Percentiles rank a stretch among this genome's conserved stretches.
These are phyloP conservation scores for Struthio camelus DNA, from an alignment of 2,113 vertebrate genomes.

Conservation along the genomic window DNA sequence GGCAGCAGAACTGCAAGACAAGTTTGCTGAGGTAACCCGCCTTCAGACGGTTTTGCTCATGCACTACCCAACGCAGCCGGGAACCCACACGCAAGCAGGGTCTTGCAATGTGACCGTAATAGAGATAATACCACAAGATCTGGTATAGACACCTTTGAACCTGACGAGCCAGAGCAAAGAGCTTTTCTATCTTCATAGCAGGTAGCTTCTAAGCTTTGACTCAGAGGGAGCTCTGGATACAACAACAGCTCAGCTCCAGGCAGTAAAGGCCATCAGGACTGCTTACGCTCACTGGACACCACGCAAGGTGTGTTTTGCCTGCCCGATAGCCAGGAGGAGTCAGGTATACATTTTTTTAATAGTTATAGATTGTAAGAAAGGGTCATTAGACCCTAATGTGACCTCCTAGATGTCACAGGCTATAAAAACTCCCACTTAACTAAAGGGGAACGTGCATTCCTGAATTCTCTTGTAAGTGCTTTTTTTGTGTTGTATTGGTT, in stretches of 20 bases:
- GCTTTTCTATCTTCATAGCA: not conserved
- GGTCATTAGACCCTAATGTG: not conserved
- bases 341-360: not conserved
- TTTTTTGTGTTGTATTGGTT: not conserved
- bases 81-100: not conserved
- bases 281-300: not conserved
- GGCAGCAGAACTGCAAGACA: not conserved
- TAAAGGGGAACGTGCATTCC: not conserved
- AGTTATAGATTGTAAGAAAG: not conserved
- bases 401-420: not conserved
- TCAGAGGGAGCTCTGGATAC: not conserved
- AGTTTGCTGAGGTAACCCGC: not conserved
- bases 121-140: not conserved
- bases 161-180: not conserved
- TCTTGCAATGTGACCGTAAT: not conserved
- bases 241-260: not conserved
- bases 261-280: not conserved
- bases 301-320: not conserved
- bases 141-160: not conserved
- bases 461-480: not conserved
- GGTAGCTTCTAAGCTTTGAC: not conserved
- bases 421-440: not conserved
- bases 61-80: not conserved
- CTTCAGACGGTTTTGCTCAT: not conserved
- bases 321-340: not conserved